Conservation (phyloP, 2,888 invertebrate species). For the Caenorhabditis becei region DNA sequence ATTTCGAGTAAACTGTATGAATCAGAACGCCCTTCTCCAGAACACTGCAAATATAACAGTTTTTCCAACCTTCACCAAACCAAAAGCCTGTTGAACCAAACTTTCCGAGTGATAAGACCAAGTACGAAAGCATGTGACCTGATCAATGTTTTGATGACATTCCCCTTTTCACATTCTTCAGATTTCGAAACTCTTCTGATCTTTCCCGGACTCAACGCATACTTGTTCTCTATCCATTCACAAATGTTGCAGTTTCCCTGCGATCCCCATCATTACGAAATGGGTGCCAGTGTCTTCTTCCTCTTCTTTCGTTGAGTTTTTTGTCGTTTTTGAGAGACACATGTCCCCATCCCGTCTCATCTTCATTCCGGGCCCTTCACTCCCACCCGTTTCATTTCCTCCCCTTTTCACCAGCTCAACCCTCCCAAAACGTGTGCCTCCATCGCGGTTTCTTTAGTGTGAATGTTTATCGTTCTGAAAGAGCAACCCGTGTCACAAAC, state of each 20-base stretch:
- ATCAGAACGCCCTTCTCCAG: conserved; percentile 10
- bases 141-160: neutral
- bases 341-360: conserved; percentile 46
- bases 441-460: conserved; percentile 20
- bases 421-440: neutral
- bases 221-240: conserved; percentile 40
- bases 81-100: neutral
- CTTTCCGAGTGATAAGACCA: conserved; percentile 2
- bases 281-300: conserved; percentile 28
- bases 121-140: neutral
- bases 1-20: conserved; percentile 27
- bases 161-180: neutral
- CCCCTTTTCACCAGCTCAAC: conserved; percentile 11
- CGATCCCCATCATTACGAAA: conserved; percentile 45
- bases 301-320: conserved; percentile 26
- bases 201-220: conserved; percentile 17
- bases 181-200: conserved; percentile 11
- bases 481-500: conserved; percentile 21
- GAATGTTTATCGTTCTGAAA: conserved; percentile 34
- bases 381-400: conserved; percentile 26
- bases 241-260: conserved; percentile 19
- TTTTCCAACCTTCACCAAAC: neutral
- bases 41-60: conserved; percentile 19
- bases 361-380: conserved; percentile 41
- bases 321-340: conserved; percentile 38